Evolutionary conservation across 2,888 invertebrate species (phyloP).

Genomic region (Opisthograptis luteolata): DNA sequence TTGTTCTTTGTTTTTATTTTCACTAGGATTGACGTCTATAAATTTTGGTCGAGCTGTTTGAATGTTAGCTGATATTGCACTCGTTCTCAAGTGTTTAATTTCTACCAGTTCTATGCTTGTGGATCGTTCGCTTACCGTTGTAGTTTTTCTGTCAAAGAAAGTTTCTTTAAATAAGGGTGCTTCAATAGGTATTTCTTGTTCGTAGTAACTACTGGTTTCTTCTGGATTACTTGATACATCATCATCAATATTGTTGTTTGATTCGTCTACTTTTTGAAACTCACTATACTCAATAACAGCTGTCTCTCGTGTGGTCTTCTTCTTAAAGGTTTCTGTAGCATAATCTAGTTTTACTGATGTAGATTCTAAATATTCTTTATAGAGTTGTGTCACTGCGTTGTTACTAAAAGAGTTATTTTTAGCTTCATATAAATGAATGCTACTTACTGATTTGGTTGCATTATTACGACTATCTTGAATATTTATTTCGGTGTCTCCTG

Average conservation of each 20-base stretch:
- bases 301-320: background rate
- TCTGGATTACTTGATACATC: background rate
- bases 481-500: background rate
- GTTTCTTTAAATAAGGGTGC: background rate
- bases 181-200: conserved; percentile 10
- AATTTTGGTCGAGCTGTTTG: no score
- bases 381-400: no score
- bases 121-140: background rate
- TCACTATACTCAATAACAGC: background rate
- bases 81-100: no score
- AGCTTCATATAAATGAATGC: no score
- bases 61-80: no score
- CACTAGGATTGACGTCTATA: no score
- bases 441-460: background rate
- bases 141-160: background rate
- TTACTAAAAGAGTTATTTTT: no score
- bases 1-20: no score
- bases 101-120: no score
- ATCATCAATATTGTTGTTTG: background rate
- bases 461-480: background rate
- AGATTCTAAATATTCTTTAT: background rate
- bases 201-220: conserved; percentile 6
- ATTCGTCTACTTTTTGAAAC: background rate
- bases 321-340: background rate
- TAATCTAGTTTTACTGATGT: background rate